Evolutionary conservation across 2,113 vertebrate species (phyloP), one percentile per base, ranked within the genome.

Genomic region (Hucho hucho): DNA sequence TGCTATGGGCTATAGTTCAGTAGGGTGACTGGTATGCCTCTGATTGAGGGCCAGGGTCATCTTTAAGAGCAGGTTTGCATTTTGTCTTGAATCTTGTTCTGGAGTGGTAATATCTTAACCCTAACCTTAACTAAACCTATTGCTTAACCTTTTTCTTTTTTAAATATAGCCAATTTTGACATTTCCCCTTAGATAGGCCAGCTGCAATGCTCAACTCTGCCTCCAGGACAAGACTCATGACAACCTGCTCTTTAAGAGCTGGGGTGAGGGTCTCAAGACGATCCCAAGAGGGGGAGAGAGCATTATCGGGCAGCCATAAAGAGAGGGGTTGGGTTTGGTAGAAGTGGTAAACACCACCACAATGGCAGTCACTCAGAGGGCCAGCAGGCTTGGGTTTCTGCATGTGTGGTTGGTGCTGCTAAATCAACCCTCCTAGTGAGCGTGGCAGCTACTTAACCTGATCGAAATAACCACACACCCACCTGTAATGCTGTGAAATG

Each of bases 311-410:
- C 12, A 81, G 72, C 43, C 81, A 84, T 64, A 46, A 64, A 3
- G 16, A 63, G 32, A 32, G 64, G 22, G 12, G 47, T 12, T 29
- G 26, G 64, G 64, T 2, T 9, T 7, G 47, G 47, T 49, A 4
- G 47, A 49, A 49, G 14, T 1, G 4, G 14, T 26, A 49, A 28
- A 72, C 59, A 66, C 67, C 66, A 59, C 56, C 43, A 79, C 11
- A 46, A 71, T 32, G 32, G 32, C 32, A 5, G 65, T 56, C 76
- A 53, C 43, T 0, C 6, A 29, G 3, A 16, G 20, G 64, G 77
- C 59, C 66, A 66, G 32, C 12, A 11, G 66, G 79, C 72, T 87
- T 79, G 64, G 46, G 69, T 86, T 84, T 86, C 83, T 24, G 47
- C 77, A n/a, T 6, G 65, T 28, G 63, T 25, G 56, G 28, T 4